Evolutionary conservation across 2,797 vertebrate species (phyloP), one percentile per base, ranked within the genome.

Genomic region (Poeciliopsis presidionis): DNA sequence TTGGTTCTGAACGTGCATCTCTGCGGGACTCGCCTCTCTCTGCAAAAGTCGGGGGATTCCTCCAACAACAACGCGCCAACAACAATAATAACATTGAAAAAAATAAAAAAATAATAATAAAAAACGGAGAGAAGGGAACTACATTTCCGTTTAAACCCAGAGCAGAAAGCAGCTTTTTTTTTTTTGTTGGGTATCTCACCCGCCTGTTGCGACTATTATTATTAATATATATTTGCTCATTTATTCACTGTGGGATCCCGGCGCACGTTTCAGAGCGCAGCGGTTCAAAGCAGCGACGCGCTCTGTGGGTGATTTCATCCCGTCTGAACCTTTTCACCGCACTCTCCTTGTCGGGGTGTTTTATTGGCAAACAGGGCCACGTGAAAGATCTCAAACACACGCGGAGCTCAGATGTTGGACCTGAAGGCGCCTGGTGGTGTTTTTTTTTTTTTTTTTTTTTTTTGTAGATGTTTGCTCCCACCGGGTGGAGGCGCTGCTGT

Each of bases 21-120:
- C 9, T 39, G 69, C 51, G 49, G 72, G 22, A 65, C 63, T 78
- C n/a, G 7, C 61, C 70, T 67, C 49, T 72, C 70, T 67, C 49
- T 72, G 47, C 59, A 74, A 89, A 89, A 88, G 49, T 89, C 75
- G 5, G 81, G 74, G 72, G 80, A 84, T 84, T 85, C 83, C 83
- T 81, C 30, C 30, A 30, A 30, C 30, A 30, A 30, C 30, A 30
- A 82, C 33, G 73, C 33, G 74, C 76, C 74, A 53, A 47, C 3
- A 59, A 2, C 16, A 13, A 59, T 4, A 65, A 14, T 39, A 78
- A 39, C 36, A 5, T 39, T 39, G 1, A 39, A 5, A 9, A 36
- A 53, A 2, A 7, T 53, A 57, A 28, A 22, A n/a, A 25, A 25
- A 8, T n/a, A n/a, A n/a, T n/a, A 70, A 13, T 46, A 67, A 6